These are phyloP conservation scores for Actinia tenebrosa DNA, from an alignment of 64 coral and sea anemone species.

Conservation along the genomic window DNA sequence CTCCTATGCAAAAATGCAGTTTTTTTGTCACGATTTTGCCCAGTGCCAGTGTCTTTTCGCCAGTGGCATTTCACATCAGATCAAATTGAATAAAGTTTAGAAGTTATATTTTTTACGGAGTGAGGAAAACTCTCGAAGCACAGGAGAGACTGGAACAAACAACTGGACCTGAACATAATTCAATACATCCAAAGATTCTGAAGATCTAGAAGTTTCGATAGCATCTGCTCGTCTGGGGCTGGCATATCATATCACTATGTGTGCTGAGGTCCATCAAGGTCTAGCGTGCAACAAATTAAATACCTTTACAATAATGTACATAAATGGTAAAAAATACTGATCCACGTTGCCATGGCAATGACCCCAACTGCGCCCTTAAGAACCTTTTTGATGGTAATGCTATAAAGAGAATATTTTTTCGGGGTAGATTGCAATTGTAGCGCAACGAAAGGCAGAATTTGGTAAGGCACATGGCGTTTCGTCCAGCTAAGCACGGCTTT, in stretches of 20 bases:
- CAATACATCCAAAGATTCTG: neutral
- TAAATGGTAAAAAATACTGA: neutral
- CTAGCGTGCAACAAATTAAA: neutral
- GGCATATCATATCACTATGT: neutral
- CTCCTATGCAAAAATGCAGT: no score
- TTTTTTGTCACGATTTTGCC: no score
- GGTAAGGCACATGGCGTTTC: neutral
- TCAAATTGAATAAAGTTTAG: no score
- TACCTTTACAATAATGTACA: neutral
- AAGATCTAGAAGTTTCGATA: neutral
- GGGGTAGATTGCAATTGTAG: neutral
- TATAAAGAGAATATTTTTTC: neutral
- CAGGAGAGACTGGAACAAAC: no score
- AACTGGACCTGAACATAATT: no score
- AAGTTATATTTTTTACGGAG: no score
- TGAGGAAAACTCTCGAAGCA: no score
- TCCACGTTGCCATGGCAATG: neutral
- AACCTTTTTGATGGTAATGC: neutral
- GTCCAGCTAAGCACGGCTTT: conserved; percentile 15
- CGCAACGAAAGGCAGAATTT: neutral
- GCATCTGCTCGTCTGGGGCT: neutral
- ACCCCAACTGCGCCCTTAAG: neutral
- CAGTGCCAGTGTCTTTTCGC: no score
- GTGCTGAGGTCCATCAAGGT: neutral
- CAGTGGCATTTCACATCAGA: no score